Base-by-base conservation (phyloP, 2,797 vertebrate species). In the Clarias platycephalus region DNA sequence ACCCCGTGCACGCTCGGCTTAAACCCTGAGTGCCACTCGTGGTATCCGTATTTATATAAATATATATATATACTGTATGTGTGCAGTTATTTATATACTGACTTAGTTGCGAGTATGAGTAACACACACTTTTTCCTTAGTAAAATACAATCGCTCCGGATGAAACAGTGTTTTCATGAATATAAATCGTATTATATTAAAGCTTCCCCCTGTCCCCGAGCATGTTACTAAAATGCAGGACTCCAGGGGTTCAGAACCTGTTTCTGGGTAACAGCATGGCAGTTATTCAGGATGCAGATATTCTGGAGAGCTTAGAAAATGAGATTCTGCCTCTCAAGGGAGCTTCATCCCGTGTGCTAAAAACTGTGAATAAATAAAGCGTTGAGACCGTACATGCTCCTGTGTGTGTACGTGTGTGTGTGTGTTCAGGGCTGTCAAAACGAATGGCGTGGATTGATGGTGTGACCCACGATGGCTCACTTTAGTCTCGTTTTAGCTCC, bases 161-260 rank as follows among this genome's bases (percentile, higher is more conserved):
- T 83, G 49, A 85, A 82, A 84, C 83, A 71, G 62, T 16, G 13
- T 79, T 75, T 82, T 80, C 80, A 88, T 89, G 86, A 87, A 87
- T 83, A 83, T 83, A 86, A 79, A 87, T 85, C 76, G 64, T 57
- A 44, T 83, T 62, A 86, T 86, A 86, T 89, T 83, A 87, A 89
- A 87, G 80, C 49, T 62, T 62, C 71, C 57, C 79, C 62, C 57
- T 80, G 66, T 70, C 37, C n/a, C 62, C 6, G 58, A 58, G 83
- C 37, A 86, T 80, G 76, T 31, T 58, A 71, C 82, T 62, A 78
- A 76, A 86, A 87, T 16, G 71, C 28, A 31, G 22, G 57, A 57
- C 82, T 62, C 88, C 80, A 71, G 55, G 80, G 83, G 83, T 76
- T 26, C 74, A 58, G 79, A 87, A 84, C 53, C 53, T 67, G 82